Evolutionary conservation across 2,113 vertebrate species (phyloP), one percentile per base, ranked within the genome.

Genomic region (Holacanthus passer): DNA sequence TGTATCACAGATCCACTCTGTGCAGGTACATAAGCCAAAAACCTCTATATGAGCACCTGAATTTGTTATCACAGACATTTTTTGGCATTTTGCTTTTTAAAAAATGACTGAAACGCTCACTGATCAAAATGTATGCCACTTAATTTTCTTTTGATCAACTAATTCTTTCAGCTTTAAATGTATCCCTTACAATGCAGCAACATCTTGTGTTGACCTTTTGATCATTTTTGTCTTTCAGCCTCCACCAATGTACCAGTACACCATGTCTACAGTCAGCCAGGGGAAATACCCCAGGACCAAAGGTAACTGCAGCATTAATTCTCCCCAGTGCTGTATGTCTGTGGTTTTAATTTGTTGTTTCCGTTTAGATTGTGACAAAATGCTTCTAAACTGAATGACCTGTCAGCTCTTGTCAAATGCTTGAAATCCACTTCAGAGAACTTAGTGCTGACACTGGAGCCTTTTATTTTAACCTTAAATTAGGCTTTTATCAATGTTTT

Each of bases 171-270:
- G 35, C 1, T 37, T 45, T 43, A n/a, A n/a, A n/a, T n/a, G n/a
- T n/a, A n/a, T n/a, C n/a, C n/a, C n/a, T n/a, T n/a, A n/a, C n/a
- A n/a, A n/a, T n/a, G n/a, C n/a, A n/a, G n/a, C n/a, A n/a, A n/a
- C n/a, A 37, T 12, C 14, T 59, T 31, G 20, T 37, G 31, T 20
- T 73, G 1, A 58, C 45, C 59, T 66, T 13, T 41, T 55, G 16
- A 45, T 56, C 14, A 6, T 80, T 71, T 84, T 1, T 74, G 24
- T 71, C n/a, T 62, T 72, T 39, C 81, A 98, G 97, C 94, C 96
- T 3, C 96, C 95, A 77, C 96, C 93, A 69, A 96, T 98, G 96
- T 98, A 97, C 90, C 95, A 95, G 11, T 98, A 97, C 88, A 95
- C 96, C 37, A 96, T 98, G 87, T 95, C 96, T 27, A 92, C 96